phyloP scores from a whole-genome alignment of 2,888 invertebrate species.

The Copidosoma aretas region DNA sequence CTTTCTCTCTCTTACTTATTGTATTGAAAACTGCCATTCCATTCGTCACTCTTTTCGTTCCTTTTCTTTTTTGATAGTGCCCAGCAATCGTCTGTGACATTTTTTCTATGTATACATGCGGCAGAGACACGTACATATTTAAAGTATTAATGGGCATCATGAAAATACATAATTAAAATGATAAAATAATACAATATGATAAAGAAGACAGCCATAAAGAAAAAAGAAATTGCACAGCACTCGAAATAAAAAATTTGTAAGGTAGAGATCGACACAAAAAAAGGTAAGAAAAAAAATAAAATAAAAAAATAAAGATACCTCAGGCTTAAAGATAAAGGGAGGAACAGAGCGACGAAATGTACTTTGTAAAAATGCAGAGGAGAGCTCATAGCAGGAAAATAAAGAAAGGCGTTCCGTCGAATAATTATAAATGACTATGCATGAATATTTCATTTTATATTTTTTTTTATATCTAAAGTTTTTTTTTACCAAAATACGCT shows the following conservation, averaged over 20 bases:
- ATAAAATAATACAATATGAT: conserved; percentile 18
- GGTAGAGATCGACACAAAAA: conserved; percentile 24
- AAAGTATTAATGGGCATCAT: neutral
- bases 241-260: conserved; percentile 30
- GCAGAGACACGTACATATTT: neutral
- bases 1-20: conserved; percentile 31
- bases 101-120: conserved; percentile 4
- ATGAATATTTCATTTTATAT: no score
- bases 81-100: conserved; percentile 26
- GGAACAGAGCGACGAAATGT: conserved; percentile 39
- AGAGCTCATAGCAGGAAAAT: conserved; percentile 38
- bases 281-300: conserved; percentile 36
- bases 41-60: conserved; percentile 31
- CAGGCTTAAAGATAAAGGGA: conserved; percentile 38
- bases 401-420: conserved; percentile 35
- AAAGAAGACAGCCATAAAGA: conserved; percentile 31
- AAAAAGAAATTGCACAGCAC: conserved; percentile 31
- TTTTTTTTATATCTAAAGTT: no score
- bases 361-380: conserved; percentile 35
- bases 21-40: conserved; percentile 7
- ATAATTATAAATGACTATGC: conserved; percentile 16
- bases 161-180: no score
- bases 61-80: conserved; percentile 30
- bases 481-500: no score
- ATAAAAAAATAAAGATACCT: no score